Evolutionary conservation across 2,797 vertebrate species (phyloP), one percentile per base, ranked within the genome.

Genomic region (Parambassis ranga): DNA sequence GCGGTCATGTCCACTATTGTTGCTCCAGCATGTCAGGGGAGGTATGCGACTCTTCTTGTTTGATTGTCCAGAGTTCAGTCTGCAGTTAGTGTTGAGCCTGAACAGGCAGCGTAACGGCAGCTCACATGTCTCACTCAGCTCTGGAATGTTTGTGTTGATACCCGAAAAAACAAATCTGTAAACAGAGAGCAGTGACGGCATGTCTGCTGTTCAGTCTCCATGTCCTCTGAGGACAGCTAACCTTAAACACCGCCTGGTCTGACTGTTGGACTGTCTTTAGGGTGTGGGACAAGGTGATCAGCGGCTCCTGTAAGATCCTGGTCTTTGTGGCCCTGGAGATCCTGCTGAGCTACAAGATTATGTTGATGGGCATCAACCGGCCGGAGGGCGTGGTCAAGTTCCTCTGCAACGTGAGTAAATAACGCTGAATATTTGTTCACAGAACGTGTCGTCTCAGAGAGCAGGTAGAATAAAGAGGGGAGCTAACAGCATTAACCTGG

Each of bases 261-360:
- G 6, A 50, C 35, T 35, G 32, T 36, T 22, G 11, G 46, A 10
- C 43, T 24, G 9, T 37, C 53, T 72, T 6, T 42, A 99, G 98
- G 84, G 94, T 99, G 57, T 99, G 98, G 97, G 98, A 99, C 90
- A 99, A 99, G 84, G 94, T 99, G 72, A 93, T 99, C 71, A 99
- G 97, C 24, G 98, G 98, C 58, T 99, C 97, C 68, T 99, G 97
- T 89, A 99, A 98, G 90, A 96, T 99, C 84, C 89, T 99, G 6
- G 95, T 96, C 55, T 99, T 99, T 49, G 95, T 99, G 50, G 96
- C 96, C 26, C 55, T 99, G 86, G 98, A 98, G 89, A 98, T 99
- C 77, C 79, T 99, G 60, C 83, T 99, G 70, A 98, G 94, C 70
- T 97, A 96, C 86, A 99, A 98, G 90, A 95, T 97, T 84, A 92